Evolutionary conservation across 2,888 invertebrate species (phyloP).

Genomic region (Dicycla oo): DNA sequence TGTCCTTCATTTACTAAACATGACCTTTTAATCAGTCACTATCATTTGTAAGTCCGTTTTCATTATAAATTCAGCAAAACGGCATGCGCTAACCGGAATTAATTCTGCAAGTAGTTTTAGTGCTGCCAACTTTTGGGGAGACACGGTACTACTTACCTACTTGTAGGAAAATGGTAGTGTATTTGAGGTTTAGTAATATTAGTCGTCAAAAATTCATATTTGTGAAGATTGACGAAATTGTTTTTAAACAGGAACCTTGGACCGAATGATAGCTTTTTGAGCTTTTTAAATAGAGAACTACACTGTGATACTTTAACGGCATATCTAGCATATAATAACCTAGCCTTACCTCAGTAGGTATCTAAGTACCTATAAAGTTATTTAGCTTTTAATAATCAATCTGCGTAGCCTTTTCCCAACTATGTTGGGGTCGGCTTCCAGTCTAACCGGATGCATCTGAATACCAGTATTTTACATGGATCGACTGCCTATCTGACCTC

Average conservation of each 20-base stretch:
- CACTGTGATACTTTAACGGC: background rate
- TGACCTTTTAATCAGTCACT: conserved; percentile 61
- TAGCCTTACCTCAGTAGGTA: background rate
- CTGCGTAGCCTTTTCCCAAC: too few relatives aligned
- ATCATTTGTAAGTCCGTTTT: conserved; percentile 56
- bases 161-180: background rate
- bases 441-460: too few relatives aligned
- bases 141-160: background rate
- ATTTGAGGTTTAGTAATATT: background rate
- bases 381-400: too few relatives aligned
- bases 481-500: too few relatives aligned
- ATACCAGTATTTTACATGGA: too few relatives aligned
- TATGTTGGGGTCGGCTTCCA: too few relatives aligned
- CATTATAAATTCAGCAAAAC: conserved; percentile 45
- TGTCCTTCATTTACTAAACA: conserved; percentile 60
- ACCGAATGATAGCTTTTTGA: background rate
- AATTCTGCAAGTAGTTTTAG: conserved; percentile 37
- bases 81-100: conserved; percentile 38
- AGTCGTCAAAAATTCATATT: background rate
- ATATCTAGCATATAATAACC: background rate
- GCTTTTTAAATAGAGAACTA: background rate
- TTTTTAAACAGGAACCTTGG: background rate
- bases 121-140: conserved; percentile 16
- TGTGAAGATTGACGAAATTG: background rate
- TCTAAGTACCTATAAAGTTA: background rate